Evolutionary conservation across 2,888 invertebrate species (phyloP).

Genomic region (Micropterix aruncella): DNA sequence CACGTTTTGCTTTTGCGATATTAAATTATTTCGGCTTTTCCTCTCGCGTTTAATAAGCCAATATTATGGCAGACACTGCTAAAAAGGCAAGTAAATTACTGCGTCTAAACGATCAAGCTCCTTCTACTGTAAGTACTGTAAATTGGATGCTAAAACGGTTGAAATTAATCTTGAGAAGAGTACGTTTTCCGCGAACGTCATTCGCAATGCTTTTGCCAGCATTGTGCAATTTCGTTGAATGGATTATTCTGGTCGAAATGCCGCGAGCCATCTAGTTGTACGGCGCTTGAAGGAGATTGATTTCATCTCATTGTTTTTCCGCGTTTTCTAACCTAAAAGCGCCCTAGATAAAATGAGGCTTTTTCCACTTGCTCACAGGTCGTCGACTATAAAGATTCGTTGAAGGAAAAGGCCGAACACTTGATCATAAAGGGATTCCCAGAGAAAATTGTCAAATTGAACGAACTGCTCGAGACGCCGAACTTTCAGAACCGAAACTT

Average conservation of each 20-base stretch:
- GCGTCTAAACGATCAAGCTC: not conserved
- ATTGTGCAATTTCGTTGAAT: no score
- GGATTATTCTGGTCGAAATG: no score
- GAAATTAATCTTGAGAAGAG: no score
- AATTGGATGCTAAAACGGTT: no score
- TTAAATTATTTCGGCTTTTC: no score
- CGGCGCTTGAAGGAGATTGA: no score
- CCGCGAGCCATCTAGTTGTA: no score
- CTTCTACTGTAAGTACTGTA: not conserved
- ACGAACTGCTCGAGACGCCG: conserved; percentile 71
- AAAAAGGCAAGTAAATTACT: conserved; percentile 8
- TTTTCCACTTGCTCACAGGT: conserved; percentile 43
- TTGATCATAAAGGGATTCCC: conserved; percentile 84
- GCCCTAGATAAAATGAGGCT: conserved; percentile 4
- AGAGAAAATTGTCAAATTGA: conserved; percentile 82
- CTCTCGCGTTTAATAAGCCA: not conserved
- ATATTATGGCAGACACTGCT: conserved; percentile 11
- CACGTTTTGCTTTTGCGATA: no score
- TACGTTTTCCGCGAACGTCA: no score
- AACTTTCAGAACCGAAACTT: conserved; percentile 70
- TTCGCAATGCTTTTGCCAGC: no score
- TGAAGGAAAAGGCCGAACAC: conserved; percentile 79
- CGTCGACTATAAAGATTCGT: conserved; percentile 78
- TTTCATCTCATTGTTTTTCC: no score
- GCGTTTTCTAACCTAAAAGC: no score